Evolutionary conservation across 30 jellyfish, hydroid and myxozoan genomes (phyloP).

Genomic region (Hydractinia symbiolongicarpus): DNA sequence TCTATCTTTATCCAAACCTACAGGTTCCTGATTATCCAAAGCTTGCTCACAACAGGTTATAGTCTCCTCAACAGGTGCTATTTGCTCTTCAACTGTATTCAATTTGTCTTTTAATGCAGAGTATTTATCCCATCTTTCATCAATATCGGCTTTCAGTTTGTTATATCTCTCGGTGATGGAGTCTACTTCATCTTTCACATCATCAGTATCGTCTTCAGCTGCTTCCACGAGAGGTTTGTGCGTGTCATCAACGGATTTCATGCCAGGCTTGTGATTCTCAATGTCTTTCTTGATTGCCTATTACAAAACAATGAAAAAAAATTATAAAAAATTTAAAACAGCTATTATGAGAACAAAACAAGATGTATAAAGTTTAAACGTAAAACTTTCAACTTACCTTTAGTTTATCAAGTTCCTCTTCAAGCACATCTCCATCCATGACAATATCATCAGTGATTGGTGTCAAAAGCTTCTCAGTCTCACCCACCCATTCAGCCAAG

Average conservation of each 20-base stretch:
- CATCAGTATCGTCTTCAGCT: slow-evolving; percentile 54
- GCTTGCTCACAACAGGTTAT: slow-evolving; percentile 39
- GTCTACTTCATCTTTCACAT: slow-evolving; percentile 40
- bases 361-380: background rate
- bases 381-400: slow-evolving; percentile 32
- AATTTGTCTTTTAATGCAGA: slow-evolving; percentile 14
- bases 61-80: slow-evolving; percentile 42
- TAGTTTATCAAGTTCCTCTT: slow-evolving; percentile 21
- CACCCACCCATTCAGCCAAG: slow-evolving; percentile 44
- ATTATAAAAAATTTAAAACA: background rate
- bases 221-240: slow-evolving; percentile 32
- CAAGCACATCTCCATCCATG: slow-evolving; percentile 15
- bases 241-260: slow-evolving; percentile 25
- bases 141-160: slow-evolving; percentile 34
- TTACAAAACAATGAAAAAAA: background rate
- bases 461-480: slow-evolving; percentile 33
- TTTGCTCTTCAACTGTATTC: slow-evolving; percentile 26
- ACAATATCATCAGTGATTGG: slow-evolving; percentile 28
- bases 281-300: slow-evolving; percentile 46
- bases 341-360: background rate
- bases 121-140: slow-evolving; percentile 24
- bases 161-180: slow-evolving; percentile 48
- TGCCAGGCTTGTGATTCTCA: slow-evolving; percentile 41
- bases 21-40: slow-evolving; percentile 53
- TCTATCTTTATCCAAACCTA: slow-evolving; percentile 44